phyloP scores from a whole-genome alignment of 2,113 vertebrate species.

The Thunnus maccoyii region DNA sequence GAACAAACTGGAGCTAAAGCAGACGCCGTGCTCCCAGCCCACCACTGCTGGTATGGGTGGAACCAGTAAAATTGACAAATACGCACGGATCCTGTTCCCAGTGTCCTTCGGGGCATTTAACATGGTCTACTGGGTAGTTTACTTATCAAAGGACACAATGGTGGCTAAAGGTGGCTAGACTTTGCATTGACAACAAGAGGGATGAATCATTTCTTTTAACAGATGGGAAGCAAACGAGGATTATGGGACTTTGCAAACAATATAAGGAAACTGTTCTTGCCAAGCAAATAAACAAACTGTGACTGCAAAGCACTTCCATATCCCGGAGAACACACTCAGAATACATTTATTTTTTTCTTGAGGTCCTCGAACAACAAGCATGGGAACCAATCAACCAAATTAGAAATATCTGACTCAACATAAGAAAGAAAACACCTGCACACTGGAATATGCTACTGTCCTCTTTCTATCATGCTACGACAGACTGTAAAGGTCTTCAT shows the following conservation, averaged over 20 bases:
- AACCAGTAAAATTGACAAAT: conserved; percentile 99
- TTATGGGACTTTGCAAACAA: conserved; percentile 52
- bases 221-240: conserved; percentile 36
- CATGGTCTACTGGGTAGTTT: conserved; percentile 99
- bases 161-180: conserved; percentile 90
- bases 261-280: conserved; percentile 47
- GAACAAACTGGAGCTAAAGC: conserved; percentile 87
- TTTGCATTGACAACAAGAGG: background rate
- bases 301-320: conserved; percentile 40
- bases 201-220: conserved; percentile 27
- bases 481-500: conserved; percentile 51
- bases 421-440: conserved; percentile 47
- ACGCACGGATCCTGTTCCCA: conserved; percentile 98
- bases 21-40: conserved; percentile 83
- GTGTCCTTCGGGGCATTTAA: conserved; percentile 98
- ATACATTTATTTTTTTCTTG: conserved; percentile 48
- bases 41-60: conserved; percentile 86
- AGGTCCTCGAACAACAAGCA: conserved; percentile 60
- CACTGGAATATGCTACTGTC: conserved; percentile 56
- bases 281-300: conserved; percentile 52
- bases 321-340: conserved; percentile 41
- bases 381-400: conserved; percentile 55
- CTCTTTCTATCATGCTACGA: conserved; percentile 57
- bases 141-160: conserved; percentile 98
- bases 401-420: conserved; percentile 61